phyloP scores from a whole-genome alignment of 2,888 invertebrate genomes.

The Tipula unca region DNA sequence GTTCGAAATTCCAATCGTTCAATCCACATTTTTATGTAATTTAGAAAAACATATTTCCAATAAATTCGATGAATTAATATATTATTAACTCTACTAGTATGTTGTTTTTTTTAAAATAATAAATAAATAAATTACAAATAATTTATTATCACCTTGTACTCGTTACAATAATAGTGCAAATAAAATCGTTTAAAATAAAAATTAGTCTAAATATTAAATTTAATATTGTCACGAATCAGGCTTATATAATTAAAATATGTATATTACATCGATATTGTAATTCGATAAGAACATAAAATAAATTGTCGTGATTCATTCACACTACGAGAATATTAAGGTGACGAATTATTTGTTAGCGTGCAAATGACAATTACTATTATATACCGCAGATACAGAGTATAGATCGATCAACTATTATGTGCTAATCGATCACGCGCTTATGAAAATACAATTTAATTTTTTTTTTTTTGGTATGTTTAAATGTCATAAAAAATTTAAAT shows the following conservation, averaged over 20 bases:
- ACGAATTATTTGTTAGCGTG: background rate
- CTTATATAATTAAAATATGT: background rate
- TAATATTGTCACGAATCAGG: background rate
- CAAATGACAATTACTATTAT: background rate
- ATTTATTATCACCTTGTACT: background rate
- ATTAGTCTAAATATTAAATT: constrained; percentile 14
- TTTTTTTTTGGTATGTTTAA: background rate
- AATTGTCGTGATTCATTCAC: background rate
- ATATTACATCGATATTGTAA: background rate
- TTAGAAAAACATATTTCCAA: background rate
- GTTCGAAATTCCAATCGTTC: background rate
- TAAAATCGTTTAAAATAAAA: background rate
- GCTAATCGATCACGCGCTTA: background rate
- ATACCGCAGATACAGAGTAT: background rate
- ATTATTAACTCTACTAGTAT: background rate
- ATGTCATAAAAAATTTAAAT: background rate
- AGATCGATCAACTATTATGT: background rate
- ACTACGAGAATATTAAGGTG: background rate
- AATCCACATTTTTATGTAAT: background rate
- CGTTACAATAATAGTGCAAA: background rate
- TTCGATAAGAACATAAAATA: background rate
- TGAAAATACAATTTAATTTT: no score
- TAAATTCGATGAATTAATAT: background rate
- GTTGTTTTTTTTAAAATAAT: background rate
- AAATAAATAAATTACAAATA: background rate